A percentile compares a stretch with the other conserved stretches of the same genome.
Conservation (phyloP, 2,888 invertebrate genomes). For the Mellilla xanthometata region DNA sequence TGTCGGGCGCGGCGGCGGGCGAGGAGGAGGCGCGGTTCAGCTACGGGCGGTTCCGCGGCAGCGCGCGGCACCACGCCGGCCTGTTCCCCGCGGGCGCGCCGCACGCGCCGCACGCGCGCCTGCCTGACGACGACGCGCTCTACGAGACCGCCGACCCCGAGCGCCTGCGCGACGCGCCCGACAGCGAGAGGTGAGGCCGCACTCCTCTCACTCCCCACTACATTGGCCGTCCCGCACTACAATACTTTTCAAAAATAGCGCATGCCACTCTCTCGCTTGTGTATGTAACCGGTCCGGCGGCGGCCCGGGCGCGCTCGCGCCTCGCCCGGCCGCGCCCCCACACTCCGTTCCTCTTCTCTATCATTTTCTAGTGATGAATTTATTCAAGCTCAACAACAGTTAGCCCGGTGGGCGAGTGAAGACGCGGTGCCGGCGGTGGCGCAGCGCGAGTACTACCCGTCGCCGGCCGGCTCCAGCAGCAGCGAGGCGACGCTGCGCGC, state of each 20-base stretch:
- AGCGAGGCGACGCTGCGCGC: conserved; percentile 57
- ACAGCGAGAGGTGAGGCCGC: conserved; percentile 91
- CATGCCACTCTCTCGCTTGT: conserved; percentile 1
- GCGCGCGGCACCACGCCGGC: conserved; percentile 60
- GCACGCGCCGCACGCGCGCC: conserved; percentile 73
- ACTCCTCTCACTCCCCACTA: background rate
- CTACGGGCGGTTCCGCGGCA: conserved; percentile 85
- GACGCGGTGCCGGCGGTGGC: conserved; percentile 84
- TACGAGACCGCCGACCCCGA: conserved; percentile 93
- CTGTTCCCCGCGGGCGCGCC: conserved; percentile 57
- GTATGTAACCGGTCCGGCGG: conserved; percentile 17
- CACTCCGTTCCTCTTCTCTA: conserved; percentile 89
- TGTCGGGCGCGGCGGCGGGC: conserved; percentile 36
- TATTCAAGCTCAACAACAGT: conserved; percentile 98
- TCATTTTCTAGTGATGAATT: conserved; percentile 98
- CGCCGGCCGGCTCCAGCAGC: conserved; percentile 74
- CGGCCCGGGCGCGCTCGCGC: conserved; percentile 29
- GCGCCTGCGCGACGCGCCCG: conserved; percentile 89
- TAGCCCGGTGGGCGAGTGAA: conserved; percentile 97
- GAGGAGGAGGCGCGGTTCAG: conserved; percentile 90
- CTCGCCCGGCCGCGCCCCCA: conserved; percentile 47
- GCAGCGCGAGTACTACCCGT: conserved; percentile 66
- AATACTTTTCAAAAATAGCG: conserved; percentile 12
- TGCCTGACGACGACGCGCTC: conserved; percentile 91
- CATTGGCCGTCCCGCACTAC: conserved; percentile 1